phyloP scores from a whole-genome alignment of 2,113 vertebrate genomes.

The Eleginops maclovinus region DNA sequence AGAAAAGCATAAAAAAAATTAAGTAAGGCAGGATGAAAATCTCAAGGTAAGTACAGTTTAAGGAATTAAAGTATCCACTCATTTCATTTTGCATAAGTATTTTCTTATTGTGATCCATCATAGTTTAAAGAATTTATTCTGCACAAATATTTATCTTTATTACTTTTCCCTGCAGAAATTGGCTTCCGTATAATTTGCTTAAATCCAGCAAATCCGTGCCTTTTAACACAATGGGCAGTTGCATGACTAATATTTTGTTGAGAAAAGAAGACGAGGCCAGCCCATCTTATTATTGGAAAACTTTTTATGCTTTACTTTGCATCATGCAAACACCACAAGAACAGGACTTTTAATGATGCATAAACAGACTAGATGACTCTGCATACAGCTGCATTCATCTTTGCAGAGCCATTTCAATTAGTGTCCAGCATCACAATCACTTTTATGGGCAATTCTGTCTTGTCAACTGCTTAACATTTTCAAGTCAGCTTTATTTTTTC shows the following conservation, averaged over 20 bases:
- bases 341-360: not conserved
- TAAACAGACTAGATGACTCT: not conserved
- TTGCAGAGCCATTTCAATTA: not conserved
- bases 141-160: not conserved
- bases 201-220: not conserved
- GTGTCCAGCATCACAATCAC: not conserved
- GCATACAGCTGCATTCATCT: not conserved
- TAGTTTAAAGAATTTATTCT: not conserved
- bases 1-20: not conserved
- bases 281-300: not conserved
- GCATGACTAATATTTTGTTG: not conserved
- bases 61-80: not conserved
- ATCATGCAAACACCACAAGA: not conserved
- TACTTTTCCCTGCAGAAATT: not conserved
- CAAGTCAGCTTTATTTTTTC: not conserved
- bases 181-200: not conserved
- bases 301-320: not conserved
- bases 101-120: not conserved
- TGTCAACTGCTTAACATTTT: not conserved
- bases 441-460: not conserved
- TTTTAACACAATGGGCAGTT: not conserved
- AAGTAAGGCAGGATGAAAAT: not conserved
- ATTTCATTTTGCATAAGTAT: not conserved
- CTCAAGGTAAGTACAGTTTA: not conserved
- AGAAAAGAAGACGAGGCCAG: not conserved